Evolutionary conservation across 2,113 vertebrate genomes (phyloP), one percentile per base, ranked within the genome.

Genomic region (Candoia aspera): DNA sequence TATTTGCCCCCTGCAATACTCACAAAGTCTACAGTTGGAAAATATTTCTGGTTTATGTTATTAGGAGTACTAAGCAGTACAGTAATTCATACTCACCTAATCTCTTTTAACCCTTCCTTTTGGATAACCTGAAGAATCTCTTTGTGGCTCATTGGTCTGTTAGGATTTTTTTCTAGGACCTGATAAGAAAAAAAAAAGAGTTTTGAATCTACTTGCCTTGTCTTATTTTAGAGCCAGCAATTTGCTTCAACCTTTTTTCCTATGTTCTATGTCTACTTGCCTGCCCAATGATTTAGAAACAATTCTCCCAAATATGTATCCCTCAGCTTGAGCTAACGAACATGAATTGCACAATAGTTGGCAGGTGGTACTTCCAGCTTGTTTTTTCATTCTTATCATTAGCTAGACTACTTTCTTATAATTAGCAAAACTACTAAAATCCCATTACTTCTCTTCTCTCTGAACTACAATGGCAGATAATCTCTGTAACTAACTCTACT

Each of bases 141-240:
- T 95, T 99, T 99, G 97, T 99, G 99, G 98, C 99, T 99, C 99
- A 99, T 99, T 4, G 99, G 99, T 83, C 99, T 99, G 95, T 99
- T 99, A 0, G 98, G 99, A 58, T 99, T 99, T 96, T 99, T 99
- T 97, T 99, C 99, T 97, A 99, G 98, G 95, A 99, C 99, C 99
- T 99, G 95, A 87, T 26, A 95, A 96, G 90, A 9, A 95, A 96
- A 96, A 53, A 53, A 94, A 2, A 12, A 19, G 6, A 58, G 87
- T 2, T 11, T 96, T 6, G 95, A 1, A 87, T 26, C 49, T 73
- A 29, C 19, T 60, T 83, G 10, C 11, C 6, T 57, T 55, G 53
- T 1, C 85, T 86, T n/a, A 19, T 55, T 85, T 85, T 12, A 53
- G 29, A 86, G 53, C 1, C 33, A 87, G 10, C 86, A 42, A 29